phyloP scores from a whole-genome alignment of 2,888 invertebrate genomes.

The Noctua comes region DNA sequence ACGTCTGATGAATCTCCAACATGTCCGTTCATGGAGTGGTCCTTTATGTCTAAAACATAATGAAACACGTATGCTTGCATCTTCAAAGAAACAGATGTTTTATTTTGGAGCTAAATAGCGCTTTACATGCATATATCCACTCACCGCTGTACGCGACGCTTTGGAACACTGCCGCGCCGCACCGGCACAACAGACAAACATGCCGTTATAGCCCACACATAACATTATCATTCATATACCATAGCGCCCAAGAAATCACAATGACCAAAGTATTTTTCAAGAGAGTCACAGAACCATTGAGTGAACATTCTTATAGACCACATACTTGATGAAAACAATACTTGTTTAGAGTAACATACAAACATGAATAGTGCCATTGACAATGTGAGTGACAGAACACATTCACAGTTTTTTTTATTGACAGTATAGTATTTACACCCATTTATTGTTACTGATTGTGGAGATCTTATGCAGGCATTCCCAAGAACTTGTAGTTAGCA shows the following conservation, averaged over 20 bases:
- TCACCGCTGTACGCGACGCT: conserved; percentile 99
- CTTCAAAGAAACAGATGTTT: conserved; percentile 42
- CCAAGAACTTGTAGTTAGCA: conserved; percentile 35
- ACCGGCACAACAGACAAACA: conserved; percentile 90
- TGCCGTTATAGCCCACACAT: conserved; percentile 84
- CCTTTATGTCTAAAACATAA: conserved; percentile 66
- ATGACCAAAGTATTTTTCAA: conserved; percentile 42
- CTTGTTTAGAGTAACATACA: conserved; percentile 44
- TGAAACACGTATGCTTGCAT: conserved; percentile 48
- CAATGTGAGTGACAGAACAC: conserved; percentile 55
- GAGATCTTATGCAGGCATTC: conserved; percentile 40
- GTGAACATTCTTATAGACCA: conserved; percentile 42
- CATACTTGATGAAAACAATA: conserved; percentile 45
- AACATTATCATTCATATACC: conserved; percentile 67
- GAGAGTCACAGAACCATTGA: conserved; percentile 41
- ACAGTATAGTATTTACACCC: conserved; percentile 49
- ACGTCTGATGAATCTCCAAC: conserved; percentile 77
- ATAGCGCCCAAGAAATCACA: conserved; percentile 60
- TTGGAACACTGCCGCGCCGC: conserved; percentile 95
- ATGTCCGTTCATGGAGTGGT: conserved; percentile 81
- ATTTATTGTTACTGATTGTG: conserved; percentile 9
- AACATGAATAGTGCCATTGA: conserved; percentile 59
- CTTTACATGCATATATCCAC: conserved; percentile 91
- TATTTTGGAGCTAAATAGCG: conserved; percentile 61
- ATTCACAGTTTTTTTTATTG: conserved; percentile 41